Evolutionary conservation across 2,888 invertebrate species (phyloP).

Genomic region (Synergus itoensis): DNA sequence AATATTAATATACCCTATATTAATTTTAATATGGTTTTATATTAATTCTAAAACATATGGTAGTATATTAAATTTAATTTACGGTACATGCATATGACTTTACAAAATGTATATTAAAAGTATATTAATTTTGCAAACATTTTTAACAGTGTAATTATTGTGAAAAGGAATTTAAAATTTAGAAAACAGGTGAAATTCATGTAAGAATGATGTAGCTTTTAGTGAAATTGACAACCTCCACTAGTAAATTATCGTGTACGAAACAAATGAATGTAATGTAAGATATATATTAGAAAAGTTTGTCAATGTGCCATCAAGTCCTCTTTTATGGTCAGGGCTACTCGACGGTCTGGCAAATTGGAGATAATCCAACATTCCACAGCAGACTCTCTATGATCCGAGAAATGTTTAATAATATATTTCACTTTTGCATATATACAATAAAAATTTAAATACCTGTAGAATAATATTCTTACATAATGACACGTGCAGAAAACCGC

Average conservation of each 20-base stretch:
- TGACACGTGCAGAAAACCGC: background rate
- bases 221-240: background rate
- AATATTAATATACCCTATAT: too few relatives aligned
- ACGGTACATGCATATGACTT: too few relatives aligned
- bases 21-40: too few relatives aligned
- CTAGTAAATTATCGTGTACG: background rate
- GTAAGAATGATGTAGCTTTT: background rate
- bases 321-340: constrained; percentile 73
- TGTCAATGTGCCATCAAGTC: constrained; percentile 71
- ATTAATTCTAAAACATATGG: too few relatives aligned
- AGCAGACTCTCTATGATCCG: constrained; percentile 58
- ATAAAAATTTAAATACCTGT: background rate
- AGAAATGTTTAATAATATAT: constrained; percentile 28
- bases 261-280: background rate
- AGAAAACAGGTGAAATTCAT: background rate
- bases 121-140: too few relatives aligned
- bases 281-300: constrained; percentile 56
- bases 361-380: constrained; percentile 69
- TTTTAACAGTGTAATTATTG: too few relatives aligned
- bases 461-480: constrained; percentile 11
- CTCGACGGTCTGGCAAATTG: constrained; percentile 56
- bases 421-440: background rate
- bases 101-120: too few relatives aligned
- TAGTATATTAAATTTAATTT: too few relatives aligned
- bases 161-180: background rate